Percentiles rank a stretch among this genome's conserved stretches.
Evolutionary conservation across 2,113 vertebrate genomes (phyloP).

Genomic region (Apistogramma diplotaenia): DNA sequence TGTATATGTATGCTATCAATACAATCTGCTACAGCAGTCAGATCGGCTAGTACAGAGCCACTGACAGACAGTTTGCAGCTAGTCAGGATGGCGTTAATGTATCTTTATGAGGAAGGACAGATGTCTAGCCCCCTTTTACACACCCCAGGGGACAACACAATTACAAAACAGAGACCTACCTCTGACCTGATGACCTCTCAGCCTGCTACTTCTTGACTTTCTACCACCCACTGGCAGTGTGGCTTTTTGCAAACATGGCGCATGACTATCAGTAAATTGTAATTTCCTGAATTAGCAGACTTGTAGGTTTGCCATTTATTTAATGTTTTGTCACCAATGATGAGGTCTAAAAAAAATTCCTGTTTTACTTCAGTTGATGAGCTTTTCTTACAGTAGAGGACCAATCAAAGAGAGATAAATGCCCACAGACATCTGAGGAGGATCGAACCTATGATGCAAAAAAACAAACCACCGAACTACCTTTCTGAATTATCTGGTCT

Average conservation of each 20-base stretch:
- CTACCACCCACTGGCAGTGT: slow-evolving; percentile 32
- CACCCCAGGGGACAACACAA: slow-evolving; percentile 56
- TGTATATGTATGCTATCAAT: not conserved
- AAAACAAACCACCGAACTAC: not conserved
- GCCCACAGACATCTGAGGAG: not conserved
- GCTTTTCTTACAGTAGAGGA: not conserved
- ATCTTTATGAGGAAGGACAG: slow-evolving; percentile 58
- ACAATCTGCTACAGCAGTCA: not conserved
- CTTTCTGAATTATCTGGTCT: not conserved
- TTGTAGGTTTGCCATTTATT: not conserved
- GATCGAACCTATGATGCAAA: not conserved
- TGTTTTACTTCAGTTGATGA: not conserved
- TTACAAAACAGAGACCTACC: slow-evolving; percentile 54
- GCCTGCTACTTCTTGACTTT: slow-evolving; percentile 60
- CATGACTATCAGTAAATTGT: not conserved
- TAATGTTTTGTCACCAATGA: not conserved
- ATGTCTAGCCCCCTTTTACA: slow-evolving; percentile 54
- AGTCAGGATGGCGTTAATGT: slow-evolving; percentile 40
- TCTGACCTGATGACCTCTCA: slow-evolving; percentile 56
- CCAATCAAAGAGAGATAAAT: not conserved
- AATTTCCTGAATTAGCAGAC: not conserved
- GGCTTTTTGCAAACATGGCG: slow-evolving; percentile 5
- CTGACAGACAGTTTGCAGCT: slow-evolving; percentile 30
- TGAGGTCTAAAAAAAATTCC: not conserved
- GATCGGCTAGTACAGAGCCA: not conserved